Conservation (phyloP, 2,888 invertebrate species). For the Sesia apiformis region DNA sequence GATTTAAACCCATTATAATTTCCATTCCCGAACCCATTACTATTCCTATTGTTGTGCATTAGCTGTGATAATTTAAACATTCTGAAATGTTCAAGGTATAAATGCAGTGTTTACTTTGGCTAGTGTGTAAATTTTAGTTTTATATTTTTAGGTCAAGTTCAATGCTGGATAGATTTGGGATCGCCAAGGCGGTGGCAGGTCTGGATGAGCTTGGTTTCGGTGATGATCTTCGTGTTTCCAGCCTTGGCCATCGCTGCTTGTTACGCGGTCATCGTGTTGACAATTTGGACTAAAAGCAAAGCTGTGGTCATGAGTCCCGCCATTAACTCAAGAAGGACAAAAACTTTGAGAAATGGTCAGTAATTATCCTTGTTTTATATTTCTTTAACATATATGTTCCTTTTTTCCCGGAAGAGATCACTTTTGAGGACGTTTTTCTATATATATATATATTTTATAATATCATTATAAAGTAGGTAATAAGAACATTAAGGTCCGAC, state of each 20-base stretch:
- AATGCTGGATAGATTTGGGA: slow-evolving; percentile 92
- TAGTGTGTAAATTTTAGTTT: neutral
- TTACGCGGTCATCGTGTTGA: slow-evolving; percentile 91
- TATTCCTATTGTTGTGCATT: neutral
- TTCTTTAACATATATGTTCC: too few species aligned
- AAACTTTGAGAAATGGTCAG: slow-evolving; percentile 51
- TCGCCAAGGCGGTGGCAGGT: slow-evolving; percentile 86
- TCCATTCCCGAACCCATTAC: too few species aligned
- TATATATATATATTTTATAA: too few species aligned
- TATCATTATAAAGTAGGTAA: too few species aligned
- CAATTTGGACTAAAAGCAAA: slow-evolving; percentile 92
- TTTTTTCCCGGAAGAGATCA: too few species aligned
- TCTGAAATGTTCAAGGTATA: neutral
- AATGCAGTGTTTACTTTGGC: too few species aligned
- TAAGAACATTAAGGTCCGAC: too few species aligned
- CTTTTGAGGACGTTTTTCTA: too few species aligned
- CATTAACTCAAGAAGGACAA: slow-evolving; percentile 55
- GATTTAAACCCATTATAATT: too few species aligned
- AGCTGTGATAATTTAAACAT: neutral
- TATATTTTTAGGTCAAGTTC: slow-evolving; percentile 72
- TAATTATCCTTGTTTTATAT: too few species aligned
- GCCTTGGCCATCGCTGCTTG: slow-evolving; percentile 91
- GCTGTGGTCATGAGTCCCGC: slow-evolving; percentile 76
- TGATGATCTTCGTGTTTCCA: slow-evolving; percentile 88
- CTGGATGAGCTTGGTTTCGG: slow-evolving; percentile 89